Evolutionary conservation across 2,113 vertebrate genomes (phyloP).

Genomic region (Pampusana beccarii): DNA sequence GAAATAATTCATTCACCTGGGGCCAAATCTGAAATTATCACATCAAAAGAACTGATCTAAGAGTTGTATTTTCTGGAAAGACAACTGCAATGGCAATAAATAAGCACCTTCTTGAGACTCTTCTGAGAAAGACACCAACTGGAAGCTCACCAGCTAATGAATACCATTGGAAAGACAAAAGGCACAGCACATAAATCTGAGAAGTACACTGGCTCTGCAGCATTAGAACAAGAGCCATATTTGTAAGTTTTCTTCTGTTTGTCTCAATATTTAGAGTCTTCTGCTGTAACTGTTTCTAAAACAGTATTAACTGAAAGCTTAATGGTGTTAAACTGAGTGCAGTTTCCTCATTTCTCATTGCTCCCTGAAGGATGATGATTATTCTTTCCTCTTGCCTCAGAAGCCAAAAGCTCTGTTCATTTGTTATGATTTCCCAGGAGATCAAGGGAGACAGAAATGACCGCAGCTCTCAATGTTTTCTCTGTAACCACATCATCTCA

Average conservation of each 20-base stretch:
- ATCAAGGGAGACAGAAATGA: not conserved
- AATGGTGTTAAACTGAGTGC: not conserved
- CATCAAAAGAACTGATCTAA: not conserved
- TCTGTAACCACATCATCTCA: conserved; percentile 13
- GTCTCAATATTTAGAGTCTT: not conserved
- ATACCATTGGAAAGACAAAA: not conserved
- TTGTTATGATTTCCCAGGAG: conserved; percentile 26
- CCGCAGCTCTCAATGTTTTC: not conserved
- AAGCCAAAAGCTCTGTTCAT: not conserved
- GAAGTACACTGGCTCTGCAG: not conserved
- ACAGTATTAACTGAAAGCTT: not conserved
- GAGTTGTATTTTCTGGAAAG: not conserved
- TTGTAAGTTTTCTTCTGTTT: not conserved
- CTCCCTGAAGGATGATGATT: not conserved
- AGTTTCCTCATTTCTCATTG: not conserved
- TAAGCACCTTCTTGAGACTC: not conserved
- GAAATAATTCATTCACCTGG: not conserved
- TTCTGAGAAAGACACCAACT: not conserved
- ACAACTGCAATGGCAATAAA: not conserved
- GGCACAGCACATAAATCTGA: not conserved
- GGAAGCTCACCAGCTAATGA: not conserved
- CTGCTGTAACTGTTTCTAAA: not conserved
- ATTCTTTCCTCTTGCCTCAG: not conserved
- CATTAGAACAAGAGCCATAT: not conserved
- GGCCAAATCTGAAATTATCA: not conserved